Evolutionary conservation across 1,140 invertebrate species (phyloP), one percentile per base, ranked within the genome.

Genomic region (Apis laboriosa): DNA sequence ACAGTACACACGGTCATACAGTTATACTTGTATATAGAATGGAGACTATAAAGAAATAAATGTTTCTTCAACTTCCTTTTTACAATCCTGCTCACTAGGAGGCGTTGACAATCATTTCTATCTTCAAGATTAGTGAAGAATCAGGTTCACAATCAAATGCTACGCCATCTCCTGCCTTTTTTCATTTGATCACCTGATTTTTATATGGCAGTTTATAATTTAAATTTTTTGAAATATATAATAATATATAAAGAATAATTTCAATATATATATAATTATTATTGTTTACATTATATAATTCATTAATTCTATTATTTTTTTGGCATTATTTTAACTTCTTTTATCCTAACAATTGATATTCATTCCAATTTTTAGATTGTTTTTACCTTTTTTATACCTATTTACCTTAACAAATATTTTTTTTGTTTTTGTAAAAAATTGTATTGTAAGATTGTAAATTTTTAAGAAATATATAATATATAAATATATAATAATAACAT

Each of bases 1-100:
- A 90, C 90, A 88, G 86, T 89, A 84, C 83, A 88, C 85, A 78
- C 80, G 56, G 51, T 67, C 83, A 81, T 75, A 56, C 71, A 43
- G 7, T 55, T 70, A 56, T 43, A 51, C 28, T 49, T 63, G 0
- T 15, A 84, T 34, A 21, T 70, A 84, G 83, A 84, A 12, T 51
- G 78, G 49, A 49, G 19, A 72, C 76, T 43, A 56, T n/a, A 1
- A 34, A 49, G 24, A 34, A 24, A 28, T 21, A 8, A 70, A 56
- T 11, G 53, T 53, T 51, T 58, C 34, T 53, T 28, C 11, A 34
- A 21, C 12, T 17, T 21, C 7, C 15, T 21, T 43, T 67, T 80
- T 28, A n/a, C 34, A 1, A 60, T 64, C 11, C 15, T 53, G 13
- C 9, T 56, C 82, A 11, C 53, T 60, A 2, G 75, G 43, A 9